Percentiles rank a stretch among this genome's conserved stretches.
Conservation (phyloP, 2,797 vertebrate species). For the Tenualosa ilisha region DNA sequence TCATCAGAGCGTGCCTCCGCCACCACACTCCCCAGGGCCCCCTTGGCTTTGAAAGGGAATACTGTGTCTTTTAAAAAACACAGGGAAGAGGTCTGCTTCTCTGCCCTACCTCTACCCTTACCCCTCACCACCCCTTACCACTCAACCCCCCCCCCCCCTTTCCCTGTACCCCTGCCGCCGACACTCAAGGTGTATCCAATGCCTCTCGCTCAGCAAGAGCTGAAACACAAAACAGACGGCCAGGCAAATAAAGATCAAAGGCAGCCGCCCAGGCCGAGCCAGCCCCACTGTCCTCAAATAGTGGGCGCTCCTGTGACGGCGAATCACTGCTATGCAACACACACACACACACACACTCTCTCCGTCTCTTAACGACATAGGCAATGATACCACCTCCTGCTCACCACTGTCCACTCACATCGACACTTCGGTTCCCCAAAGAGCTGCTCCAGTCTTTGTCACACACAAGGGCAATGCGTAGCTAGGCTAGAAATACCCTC, state of each 20-base stretch:
- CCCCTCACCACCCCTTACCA: neutral
- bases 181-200: constrained; percentile 77
- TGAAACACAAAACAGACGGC: constrained; percentile 80
- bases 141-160: neutral
- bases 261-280: constrained; percentile 57
- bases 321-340: constrained; percentile 67
- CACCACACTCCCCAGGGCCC: constrained; percentile 26
- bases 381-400: constrained; percentile 10
- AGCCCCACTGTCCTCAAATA: constrained; percentile 52
- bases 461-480: constrained; percentile 32
- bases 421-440: neutral
- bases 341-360: constrained; percentile 7
- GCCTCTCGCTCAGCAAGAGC: constrained; percentile 73
- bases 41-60: constrained; percentile 75
- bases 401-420: neutral
- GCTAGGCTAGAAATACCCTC: constrained; percentile 27
- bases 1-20: constrained; percentile 45
- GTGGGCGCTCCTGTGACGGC: constrained; percentile 53
- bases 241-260: constrained; percentile 81
- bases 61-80: constrained; percentile 64
- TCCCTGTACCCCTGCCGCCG: constrained; percentile 44
- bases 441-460: neutral
- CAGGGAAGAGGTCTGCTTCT: neutral
- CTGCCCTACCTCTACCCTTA: neutral
- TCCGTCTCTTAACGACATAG: constrained; percentile 19